Percentiles rank a stretch among this genome's conserved stretches.
Conservation (phyloP, 2,113 vertebrate genomes). For the Arothron firmamentum region DNA sequence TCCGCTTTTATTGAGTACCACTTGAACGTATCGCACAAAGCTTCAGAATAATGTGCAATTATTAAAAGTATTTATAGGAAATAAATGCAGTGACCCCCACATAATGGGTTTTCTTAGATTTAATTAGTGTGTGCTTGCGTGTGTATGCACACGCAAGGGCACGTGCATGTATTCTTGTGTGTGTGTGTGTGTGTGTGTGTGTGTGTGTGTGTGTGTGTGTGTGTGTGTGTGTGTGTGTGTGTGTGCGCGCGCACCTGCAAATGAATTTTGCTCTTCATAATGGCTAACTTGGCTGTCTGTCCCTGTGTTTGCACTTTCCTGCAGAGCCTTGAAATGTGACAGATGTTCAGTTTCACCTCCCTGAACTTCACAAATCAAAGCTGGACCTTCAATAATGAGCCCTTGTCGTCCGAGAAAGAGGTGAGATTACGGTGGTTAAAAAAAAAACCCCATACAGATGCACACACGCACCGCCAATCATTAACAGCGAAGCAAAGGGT, state of each 20-base stretch:
- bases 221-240: constrained; percentile 7
- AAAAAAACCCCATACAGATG: constrained; percentile 21
- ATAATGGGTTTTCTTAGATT: constrained; percentile 6
- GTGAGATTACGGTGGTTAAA: constrained; percentile 32
- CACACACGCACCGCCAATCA: constrained; percentile 62
- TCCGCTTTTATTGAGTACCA: too few relatives aligned
- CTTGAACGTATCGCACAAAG: background rate
- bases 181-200: background rate
- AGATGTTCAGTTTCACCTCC: constrained; percentile 72
- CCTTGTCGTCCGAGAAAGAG: constrained; percentile 60
- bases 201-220: background rate
- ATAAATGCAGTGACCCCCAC: constrained; percentile 3
- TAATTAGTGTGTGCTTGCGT: constrained; percentile 1
- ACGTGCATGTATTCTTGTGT: too few relatives aligned
- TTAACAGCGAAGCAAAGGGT: constrained; percentile 68
- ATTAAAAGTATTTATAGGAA: background rate
- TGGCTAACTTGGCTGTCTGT: constrained; percentile 39
- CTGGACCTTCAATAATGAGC: constrained; percentile 68
- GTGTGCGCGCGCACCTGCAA: constrained; percentile 7
- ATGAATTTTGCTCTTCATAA: constrained; percentile 30
- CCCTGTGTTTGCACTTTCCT: constrained; percentile 45
- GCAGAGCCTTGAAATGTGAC: constrained; percentile 62
- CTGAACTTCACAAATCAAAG: constrained; percentile 77
- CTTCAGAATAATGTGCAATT: constrained; percentile 5
- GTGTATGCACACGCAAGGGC: background rate